Percentiles rank a stretch among this genome's conserved stretches.
phyloP scores from a whole-genome alignment of 2,797 vertebrate species.

The Cynodonichthys magdalenae region DNA sequence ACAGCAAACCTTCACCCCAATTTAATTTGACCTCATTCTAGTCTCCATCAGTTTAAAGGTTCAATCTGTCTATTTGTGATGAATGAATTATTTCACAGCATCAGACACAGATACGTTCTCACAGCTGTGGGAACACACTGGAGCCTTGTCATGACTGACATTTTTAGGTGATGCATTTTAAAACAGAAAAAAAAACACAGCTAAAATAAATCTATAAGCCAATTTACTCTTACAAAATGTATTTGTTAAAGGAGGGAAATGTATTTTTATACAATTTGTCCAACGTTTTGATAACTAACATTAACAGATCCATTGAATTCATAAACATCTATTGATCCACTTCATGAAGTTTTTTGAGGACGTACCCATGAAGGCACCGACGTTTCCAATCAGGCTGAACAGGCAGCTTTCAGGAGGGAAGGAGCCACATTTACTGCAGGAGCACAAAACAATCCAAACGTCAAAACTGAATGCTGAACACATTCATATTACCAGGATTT shows the following conservation, averaged over 20 bases:
- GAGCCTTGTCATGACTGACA: too few relatives aligned
- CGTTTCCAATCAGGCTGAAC: conserved; percentile 93
- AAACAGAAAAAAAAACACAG: too few relatives aligned
- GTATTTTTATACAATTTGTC: too few relatives aligned
- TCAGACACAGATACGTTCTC: background rate
- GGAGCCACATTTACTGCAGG: conserved; percentile 89
- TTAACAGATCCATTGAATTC: background rate
- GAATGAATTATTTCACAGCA: background rate
- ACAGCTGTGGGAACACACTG: background rate
- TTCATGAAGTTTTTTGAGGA: background rate
- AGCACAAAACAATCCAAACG: conserved; percentile 14
- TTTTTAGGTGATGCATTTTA: too few relatives aligned
- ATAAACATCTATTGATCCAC: background rate
- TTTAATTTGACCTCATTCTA: background rate
- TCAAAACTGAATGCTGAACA: background rate
- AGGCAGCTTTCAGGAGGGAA: conserved; percentile 93
- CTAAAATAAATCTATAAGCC: too few relatives aligned
- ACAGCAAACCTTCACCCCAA: background rate
- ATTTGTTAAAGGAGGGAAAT: too few relatives aligned
- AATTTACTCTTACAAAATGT: too few relatives aligned
- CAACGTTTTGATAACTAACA: background rate
- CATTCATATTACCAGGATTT: background rate
- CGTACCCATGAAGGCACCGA: conserved; percentile 94
- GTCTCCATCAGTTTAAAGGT: background rate
- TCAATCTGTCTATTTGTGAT: background rate